These are phyloP conservation scores for Malurus cyaneus DNA, from an alignment of 2,113 vertebrate genomes.

Conservation along the genomic window DNA sequence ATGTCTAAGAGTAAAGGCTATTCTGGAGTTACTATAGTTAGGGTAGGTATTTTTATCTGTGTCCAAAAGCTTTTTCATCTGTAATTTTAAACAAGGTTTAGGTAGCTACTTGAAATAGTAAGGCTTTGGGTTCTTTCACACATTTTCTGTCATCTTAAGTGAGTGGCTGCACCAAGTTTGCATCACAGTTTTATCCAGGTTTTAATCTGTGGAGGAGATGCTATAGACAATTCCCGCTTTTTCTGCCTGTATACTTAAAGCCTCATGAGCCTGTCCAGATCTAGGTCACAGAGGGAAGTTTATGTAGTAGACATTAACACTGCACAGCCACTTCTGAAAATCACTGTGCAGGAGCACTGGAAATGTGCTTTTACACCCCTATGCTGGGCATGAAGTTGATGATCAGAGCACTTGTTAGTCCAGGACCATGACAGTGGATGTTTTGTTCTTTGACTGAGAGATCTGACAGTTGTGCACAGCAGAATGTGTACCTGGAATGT, in stretches of 20 bases:
- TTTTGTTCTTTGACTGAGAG: not conserved
- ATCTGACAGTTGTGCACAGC: not conserved
- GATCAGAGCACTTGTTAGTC: not conserved
- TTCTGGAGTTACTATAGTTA: not conserved
- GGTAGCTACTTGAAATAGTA: not conserved
- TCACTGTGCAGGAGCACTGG: not conserved
- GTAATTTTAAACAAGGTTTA: not conserved
- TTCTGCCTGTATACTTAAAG: not conserved
- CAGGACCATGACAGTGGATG: not conserved
- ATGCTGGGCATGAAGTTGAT: not conserved
- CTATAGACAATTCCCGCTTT: not conserved
- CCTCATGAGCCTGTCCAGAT: not conserved
- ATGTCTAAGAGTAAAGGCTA: not conserved
- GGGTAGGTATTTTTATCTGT: not conserved
- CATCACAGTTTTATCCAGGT: not conserved
- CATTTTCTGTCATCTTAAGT: not conserved
- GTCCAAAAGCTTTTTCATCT: not conserved
- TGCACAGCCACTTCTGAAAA: not conserved
- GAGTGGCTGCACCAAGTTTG: not conserved
- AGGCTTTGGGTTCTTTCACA: not conserved
- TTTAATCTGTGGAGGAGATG: not conserved
- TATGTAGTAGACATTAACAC: not conserved
- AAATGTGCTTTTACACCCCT: not conserved
- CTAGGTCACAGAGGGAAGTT: not conserved
- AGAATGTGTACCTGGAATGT: not conserved